A percentile compares a stretch with the other conserved stretches of the same genome.
phyloP scores from a whole-genome alignment of 2,113 vertebrate species.

The Lasiurus borealis region DNA sequence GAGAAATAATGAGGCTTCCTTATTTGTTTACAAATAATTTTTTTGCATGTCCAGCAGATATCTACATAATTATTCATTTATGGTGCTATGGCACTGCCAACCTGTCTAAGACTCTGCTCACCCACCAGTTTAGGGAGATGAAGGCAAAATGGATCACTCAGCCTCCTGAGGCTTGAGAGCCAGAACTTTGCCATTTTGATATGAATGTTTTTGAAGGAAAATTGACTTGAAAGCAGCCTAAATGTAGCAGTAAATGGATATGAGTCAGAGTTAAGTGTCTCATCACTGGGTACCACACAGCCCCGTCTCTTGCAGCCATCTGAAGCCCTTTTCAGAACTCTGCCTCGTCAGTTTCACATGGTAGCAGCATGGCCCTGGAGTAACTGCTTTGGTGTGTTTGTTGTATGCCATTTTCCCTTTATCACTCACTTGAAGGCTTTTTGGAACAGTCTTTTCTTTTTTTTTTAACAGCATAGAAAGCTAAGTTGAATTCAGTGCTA shows the following conservation, averaged over 20 bases:
- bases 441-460: slow-evolving; percentile 38
- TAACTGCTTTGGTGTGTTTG: not conserved
- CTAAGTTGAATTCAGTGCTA: slow-evolving; percentile 76
- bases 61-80: slow-evolving; percentile 41
- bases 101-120: not conserved
- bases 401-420: not conserved
- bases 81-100: not conserved
- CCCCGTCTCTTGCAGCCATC: not conserved
- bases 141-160: not conserved
- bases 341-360: slow-evolving; percentile 35
- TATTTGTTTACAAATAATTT: not conserved
- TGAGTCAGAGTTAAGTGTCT: slow-evolving; percentile 59
- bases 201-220: slow-evolving; percentile 63
- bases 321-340: slow-evolving; percentile 46
- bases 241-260: slow-evolving; percentile 74
- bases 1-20: not conserved
- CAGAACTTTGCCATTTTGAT: slow-evolving; percentile 54
- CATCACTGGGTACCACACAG: not conserved
- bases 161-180: slow-evolving; percentile 9
- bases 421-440: slow-evolving; percentile 60
- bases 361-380: not conserved
- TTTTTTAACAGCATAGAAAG: slow-evolving; percentile 56
- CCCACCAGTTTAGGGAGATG: not conserved
- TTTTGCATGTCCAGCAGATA: not conserved
- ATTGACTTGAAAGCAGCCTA: slow-evolving; percentile 60